A percentile compares a stretch with the other conserved stretches of the same genome.
phyloP scores from a whole-genome alignment of 2,888 invertebrate species.

The Imbricaverruca yamaguchii region DNA sequence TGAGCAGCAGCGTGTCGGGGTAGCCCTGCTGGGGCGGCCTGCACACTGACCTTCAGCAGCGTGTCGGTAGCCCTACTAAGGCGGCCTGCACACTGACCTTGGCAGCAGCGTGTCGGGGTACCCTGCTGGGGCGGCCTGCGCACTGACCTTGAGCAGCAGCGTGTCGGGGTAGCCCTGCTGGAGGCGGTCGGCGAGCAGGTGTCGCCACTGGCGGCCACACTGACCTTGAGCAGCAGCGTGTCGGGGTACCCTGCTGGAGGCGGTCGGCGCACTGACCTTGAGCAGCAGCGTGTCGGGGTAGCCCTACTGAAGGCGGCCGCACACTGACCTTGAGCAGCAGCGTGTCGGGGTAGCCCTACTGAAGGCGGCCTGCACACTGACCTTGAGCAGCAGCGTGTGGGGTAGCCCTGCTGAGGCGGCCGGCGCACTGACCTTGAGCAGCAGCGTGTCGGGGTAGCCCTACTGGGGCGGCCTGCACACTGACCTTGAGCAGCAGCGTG shows the following conservation, averaged over 20 bases:
- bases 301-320: too few relatives aligned
- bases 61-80: too few relatives aligned
- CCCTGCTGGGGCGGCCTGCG: too few relatives aligned
- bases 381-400: slow-evolving; percentile 77
- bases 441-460: slow-evolving; percentile 78
- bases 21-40: slow-evolving; percentile 74
- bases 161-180: slow-evolving; percentile 81
- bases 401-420: slow-evolving; percentile 69
- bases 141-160: slow-evolving; percentile 66
- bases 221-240: slow-evolving; percentile 77
- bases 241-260: slow-evolving; percentile 81
- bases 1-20: slow-evolving; percentile 80
- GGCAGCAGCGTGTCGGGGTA: too few relatives aligned
- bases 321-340: too few relatives aligned
- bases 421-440: slow-evolving; percentile 59
- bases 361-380: slow-evolving; percentile 42
- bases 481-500: too few relatives aligned
- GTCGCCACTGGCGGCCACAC: too few relatives aligned
- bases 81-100: too few relatives aligned
- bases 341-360: too few relatives aligned
- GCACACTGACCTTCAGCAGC: too few relatives aligned
- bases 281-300: too few relatives aligned
- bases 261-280: slow-evolving; percentile 41
- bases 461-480: slow-evolving; percentile 59
- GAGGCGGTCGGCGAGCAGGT: slow-evolving; percentile 52